Evolutionary conservation across 30 jellyfish, hydroid and myxozoan species (phyloP).

Genomic region (Aurelia sp.): DNA sequence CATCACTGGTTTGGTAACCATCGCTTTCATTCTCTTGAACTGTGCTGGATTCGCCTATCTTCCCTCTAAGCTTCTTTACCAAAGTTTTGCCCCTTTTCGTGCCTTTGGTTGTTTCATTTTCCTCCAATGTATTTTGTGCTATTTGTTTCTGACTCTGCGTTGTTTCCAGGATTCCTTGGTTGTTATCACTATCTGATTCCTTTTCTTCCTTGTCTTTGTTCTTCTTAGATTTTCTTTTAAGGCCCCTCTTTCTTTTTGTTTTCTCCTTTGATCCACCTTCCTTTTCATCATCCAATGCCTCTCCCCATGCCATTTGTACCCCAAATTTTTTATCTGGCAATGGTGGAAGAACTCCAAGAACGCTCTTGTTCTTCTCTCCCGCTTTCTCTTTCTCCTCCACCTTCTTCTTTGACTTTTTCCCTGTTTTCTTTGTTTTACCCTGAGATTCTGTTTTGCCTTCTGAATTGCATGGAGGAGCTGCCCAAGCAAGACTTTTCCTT

Average conservation of each 20-base stretch:
- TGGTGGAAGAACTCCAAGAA: constrained; percentile 22
- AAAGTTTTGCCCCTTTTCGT: constrained; percentile 4
- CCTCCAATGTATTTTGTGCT: not conserved
- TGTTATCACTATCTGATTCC: not conserved
- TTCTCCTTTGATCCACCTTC: not conserved
- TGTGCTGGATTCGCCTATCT: not conserved
- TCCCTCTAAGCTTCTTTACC: not conserved
- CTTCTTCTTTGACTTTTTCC: not conserved
- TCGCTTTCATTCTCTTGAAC: too few relatives aligned
- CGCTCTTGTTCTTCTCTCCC: not conserved
- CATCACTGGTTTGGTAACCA: not conserved
- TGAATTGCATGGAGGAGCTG: not conserved
- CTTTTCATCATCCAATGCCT: not conserved
- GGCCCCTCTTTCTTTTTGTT: not conserved
- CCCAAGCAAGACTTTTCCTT: not conserved
- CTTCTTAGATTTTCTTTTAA: not conserved
- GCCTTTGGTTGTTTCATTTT: not conserved
- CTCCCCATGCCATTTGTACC: constrained; percentile 38
- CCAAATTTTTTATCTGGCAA: constrained; percentile 21
- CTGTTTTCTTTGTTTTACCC: not conserved
- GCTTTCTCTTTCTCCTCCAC: not conserved
- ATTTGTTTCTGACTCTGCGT: too few relatives aligned
- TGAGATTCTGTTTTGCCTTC: not conserved
- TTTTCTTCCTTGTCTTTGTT: not conserved
- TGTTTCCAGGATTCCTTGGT: not conserved